These are phyloP conservation scores for Cyprinodon tularosa DNA, from an alignment of 2,113 vertebrate species.

Conservation along the genomic window DNA sequence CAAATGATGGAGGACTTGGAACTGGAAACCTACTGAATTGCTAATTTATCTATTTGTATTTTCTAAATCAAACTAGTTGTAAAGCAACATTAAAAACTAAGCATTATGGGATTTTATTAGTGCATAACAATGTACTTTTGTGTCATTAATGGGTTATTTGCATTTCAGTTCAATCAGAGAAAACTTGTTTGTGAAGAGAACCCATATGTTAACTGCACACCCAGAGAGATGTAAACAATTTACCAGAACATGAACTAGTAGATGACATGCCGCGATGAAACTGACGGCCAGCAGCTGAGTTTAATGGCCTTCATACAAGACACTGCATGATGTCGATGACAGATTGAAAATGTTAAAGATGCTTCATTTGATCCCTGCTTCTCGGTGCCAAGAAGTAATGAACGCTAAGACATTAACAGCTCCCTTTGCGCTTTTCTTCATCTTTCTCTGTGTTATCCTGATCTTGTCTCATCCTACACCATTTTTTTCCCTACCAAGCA, in stretches of 20 bases:
- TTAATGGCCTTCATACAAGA: constrained; percentile 56
- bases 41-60: not conserved
- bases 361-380: constrained; percentile 57
- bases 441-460: not conserved
- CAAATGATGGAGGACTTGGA: not conserved
- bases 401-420: constrained; percentile 23
- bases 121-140: not conserved
- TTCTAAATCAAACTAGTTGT: not conserved
- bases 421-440: constrained; percentile 1
- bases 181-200: constrained; percentile 19
- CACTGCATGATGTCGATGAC: constrained; percentile 46
- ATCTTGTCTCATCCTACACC: not conserved
- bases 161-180: constrained; percentile 26
- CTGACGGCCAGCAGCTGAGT: constrained; percentile 42
- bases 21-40: not conserved
- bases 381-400: constrained; percentile 32
- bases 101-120: not conserved
- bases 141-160: not conserved
- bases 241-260: constrained; percentile 28
- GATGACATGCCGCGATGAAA: constrained; percentile 36
- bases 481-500: constrained; percentile 5
- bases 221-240: constrained; percentile 43
- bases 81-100: not conserved
- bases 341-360: constrained; percentile 68
- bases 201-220: constrained; percentile 25